A percentile compares a stretch with the other conserved stretches of the same genome.
These are phyloP conservation scores for Mola mola DNA, from an alignment of 2,113 vertebrate species.

Conservation along the genomic window DNA sequence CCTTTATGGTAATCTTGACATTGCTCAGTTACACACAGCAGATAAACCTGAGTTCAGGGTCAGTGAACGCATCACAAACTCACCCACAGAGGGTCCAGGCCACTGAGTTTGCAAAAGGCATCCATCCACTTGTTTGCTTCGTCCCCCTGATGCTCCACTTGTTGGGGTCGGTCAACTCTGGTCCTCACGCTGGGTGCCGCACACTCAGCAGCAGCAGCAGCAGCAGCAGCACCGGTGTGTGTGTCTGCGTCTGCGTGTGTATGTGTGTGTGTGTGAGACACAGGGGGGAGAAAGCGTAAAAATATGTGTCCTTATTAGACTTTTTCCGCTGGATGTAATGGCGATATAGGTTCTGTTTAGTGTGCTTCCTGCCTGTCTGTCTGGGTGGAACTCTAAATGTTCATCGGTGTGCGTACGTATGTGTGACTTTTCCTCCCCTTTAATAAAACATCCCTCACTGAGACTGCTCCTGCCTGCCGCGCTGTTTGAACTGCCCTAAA, in stretches of 20 bases:
- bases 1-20: too few relatives aligned
- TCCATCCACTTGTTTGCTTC: conserved; percentile 80
- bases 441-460: conserved; percentile 69
- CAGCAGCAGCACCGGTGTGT: conserved; percentile 13
- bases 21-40: background rate
- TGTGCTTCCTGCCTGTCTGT: conserved; percentile 30
- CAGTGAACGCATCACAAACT: conserved; percentile 67
- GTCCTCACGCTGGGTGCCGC: conserved; percentile 45
- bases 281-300: conserved; percentile 6
- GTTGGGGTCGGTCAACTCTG: conserved; percentile 49
- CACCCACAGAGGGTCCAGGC: conserved; percentile 86
- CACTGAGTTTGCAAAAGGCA: conserved; percentile 84
- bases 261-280: conserved; percentile 11
- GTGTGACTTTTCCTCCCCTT: conserved; percentile 54
- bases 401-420: conserved; percentile 46
- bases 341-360: conserved; percentile 29
- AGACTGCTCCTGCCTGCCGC: conserved; percentile 58
- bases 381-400: conserved; percentile 40
- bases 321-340: conserved; percentile 38
- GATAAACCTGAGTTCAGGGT: conserved; percentile 19
- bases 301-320: conserved; percentile 31
- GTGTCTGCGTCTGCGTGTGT: conserved; percentile 16
- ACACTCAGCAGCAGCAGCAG: conserved; percentile 42
- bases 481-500: conserved; percentile 70
- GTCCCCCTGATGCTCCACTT: conserved; percentile 64